phyloP scores from a whole-genome alignment of 1,140 invertebrate genomes.

The Dinoponera quadriceps region DNA sequence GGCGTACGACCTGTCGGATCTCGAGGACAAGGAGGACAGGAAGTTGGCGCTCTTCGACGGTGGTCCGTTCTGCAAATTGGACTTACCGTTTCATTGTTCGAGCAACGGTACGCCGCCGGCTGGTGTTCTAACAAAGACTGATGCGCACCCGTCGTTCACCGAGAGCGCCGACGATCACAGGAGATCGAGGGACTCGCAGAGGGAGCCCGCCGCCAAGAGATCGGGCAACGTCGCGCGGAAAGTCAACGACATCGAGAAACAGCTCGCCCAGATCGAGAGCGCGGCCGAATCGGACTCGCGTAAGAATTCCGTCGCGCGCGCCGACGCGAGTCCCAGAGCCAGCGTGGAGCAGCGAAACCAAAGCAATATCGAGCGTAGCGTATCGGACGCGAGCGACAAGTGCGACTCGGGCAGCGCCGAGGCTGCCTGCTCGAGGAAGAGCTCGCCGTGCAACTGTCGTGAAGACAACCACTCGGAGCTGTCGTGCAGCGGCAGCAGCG shows the following conservation, averaged over 20 bases:
- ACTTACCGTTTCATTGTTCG: constrained; percentile 35
- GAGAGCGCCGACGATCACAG: constrained; percentile 54
- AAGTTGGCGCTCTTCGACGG: constrained; percentile 67
- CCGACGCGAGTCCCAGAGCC: constrained; percentile 50
- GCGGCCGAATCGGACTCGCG: constrained; percentile 38
- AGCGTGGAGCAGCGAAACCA: constrained; percentile 63
- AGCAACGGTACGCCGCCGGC: constrained; percentile 64
- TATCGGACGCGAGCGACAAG: constrained; percentile 41
- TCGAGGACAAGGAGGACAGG: constrained; percentile 69
- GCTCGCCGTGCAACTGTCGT: constrained; percentile 18
- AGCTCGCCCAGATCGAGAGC: constrained; percentile 54
- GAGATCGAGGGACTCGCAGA: constrained; percentile 27
- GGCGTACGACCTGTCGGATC: constrained; percentile 89
- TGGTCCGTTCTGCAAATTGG: constrained; percentile 68
- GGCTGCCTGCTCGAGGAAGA: constrained; percentile 16
- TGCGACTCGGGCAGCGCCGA: constrained; percentile 25
- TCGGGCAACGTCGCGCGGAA: constrained; percentile 69
- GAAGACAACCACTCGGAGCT: constrained; percentile 52
- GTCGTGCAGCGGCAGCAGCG: constrained; percentile 54
- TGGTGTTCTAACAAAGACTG: constrained; percentile 73
- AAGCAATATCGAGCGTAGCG: constrained; percentile 69
- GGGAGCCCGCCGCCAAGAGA: constrained; percentile 7
- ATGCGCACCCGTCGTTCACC: constrained; percentile 58
- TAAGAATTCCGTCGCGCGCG: constrained; percentile 49
- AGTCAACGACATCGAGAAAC: constrained; percentile 72